Conservation (phyloP, 2,888 invertebrate genomes). For the Galeopsomyia nigrocyanea region DNA sequence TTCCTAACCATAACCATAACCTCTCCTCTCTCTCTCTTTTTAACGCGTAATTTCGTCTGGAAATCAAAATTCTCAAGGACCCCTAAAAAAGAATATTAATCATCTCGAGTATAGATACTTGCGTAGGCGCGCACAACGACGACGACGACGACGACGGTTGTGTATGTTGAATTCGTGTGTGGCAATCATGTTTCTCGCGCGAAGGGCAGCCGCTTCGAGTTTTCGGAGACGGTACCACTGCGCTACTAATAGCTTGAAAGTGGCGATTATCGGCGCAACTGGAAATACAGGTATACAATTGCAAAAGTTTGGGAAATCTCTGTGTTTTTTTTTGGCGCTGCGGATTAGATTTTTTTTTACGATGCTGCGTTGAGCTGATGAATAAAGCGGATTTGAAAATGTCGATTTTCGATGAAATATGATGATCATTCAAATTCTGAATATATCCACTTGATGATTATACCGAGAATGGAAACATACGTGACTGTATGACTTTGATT, state of each 20-base stretch:
- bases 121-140: constrained; percentile 22
- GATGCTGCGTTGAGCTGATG: too few relatives aligned
- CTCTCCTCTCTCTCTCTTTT: constrained; percentile 1
- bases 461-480: too few relatives aligned
- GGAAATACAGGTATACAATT: constrained; percentile 69
- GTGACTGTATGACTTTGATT: too few relatives aligned
- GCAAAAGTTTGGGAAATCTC: neutral
- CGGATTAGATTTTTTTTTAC: neutral
- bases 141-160: constrained; percentile 1
- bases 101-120: constrained; percentile 8
- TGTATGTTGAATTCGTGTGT: too few relatives aligned
- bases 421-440: too few relatives aligned
- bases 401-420: neutral
- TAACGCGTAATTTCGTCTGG: constrained; percentile 16
- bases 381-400: neutral
- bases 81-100: neutral
- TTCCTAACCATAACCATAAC: too few relatives aligned
- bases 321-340: neutral
- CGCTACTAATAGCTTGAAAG: constrained; percentile 66
- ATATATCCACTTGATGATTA: too few relatives aligned
- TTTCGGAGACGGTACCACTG: constrained; percentile 17
- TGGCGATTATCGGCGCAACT: constrained; percentile 72
- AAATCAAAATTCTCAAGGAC: constrained; percentile 41
- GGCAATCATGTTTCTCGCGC: constrained; percentile 18
- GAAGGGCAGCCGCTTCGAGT: constrained; percentile 23